Evolutionary conservation across 1,140 invertebrate species (phyloP).

Genomic region (Phthorimaea operculella): DNA sequence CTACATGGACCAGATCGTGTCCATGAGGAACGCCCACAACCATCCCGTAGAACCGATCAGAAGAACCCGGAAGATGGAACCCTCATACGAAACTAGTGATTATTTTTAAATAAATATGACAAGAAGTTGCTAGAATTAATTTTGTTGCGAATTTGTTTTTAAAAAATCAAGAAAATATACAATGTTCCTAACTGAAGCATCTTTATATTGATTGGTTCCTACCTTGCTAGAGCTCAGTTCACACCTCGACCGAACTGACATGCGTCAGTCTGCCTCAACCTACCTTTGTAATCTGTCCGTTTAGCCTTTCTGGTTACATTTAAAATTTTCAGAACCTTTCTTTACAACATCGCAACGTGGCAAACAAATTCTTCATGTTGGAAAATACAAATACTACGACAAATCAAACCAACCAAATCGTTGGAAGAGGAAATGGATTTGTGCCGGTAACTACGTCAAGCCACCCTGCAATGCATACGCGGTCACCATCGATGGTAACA

Average conservation of each 20-base stretch:
- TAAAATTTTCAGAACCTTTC: neutral
- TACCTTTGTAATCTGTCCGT: too few species aligned
- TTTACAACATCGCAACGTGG: neutral
- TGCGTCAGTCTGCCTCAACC: too few species aligned
- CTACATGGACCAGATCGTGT: conserved; percentile 39
- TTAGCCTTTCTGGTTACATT: neutral
- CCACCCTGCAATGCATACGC: neutral
- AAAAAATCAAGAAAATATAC: too few species aligned
- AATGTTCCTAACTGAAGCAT: too few species aligned
- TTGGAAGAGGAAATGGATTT: neutral
- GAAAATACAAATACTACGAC: neutral
- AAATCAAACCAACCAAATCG: neutral
- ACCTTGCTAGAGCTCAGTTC: too few species aligned
- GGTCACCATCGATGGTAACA: neutral
- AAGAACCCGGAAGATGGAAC: too few species aligned
- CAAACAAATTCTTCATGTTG: neutral
- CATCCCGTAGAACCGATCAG: conserved; percentile 20
- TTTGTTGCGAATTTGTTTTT: too few species aligned
- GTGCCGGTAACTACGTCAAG: neutral
- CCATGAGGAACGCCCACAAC: conserved; percentile 41
- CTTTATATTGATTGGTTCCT: too few species aligned
- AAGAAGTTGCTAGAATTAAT: too few species aligned
- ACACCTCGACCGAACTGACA: too few species aligned
- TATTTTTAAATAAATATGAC: too few species aligned
- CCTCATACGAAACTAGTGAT: too few species aligned